Conservation (phyloP, 1,140 invertebrate species). For the Scaptodrosophila lebanonensis region DNA sequence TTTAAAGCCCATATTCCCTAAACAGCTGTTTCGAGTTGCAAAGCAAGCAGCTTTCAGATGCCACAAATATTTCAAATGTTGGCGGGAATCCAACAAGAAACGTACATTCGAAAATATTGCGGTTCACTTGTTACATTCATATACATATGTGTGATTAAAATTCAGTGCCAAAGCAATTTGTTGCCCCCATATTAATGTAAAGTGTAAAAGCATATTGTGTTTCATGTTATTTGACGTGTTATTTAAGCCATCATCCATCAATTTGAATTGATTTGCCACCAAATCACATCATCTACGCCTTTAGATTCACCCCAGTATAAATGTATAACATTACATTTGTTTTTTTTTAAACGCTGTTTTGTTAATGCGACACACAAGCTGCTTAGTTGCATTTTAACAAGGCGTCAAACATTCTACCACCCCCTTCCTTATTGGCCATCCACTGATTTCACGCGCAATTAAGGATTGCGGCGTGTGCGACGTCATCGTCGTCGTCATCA, state of each 20-base stretch:
- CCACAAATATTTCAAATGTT: no score
- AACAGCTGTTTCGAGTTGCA: no score
- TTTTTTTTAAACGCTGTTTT: not conserved
- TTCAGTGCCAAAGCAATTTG: constrained; percentile 5
- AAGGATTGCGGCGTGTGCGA: constrained; percentile 50
- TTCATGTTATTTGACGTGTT: constrained; percentile 33
- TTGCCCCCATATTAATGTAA: constrained; percentile 14
- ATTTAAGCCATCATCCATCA: constrained; percentile 53
- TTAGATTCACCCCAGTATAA: no score
- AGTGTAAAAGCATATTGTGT: constrained; percentile 6
- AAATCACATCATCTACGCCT: constrained; percentile 53
- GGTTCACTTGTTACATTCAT: no score
- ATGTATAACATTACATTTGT: constrained; percentile 12
- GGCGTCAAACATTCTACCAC: constrained; percentile 35
- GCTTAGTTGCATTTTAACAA: constrained; percentile 62
- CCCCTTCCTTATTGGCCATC: not conserved
- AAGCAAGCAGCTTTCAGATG: no score
- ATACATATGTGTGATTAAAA: no score
- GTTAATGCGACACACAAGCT: constrained; percentile 33
- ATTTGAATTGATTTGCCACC: constrained; percentile 28
- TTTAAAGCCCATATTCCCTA: no score
- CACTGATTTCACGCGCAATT: constrained; percentile 66
- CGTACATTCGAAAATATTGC: no score
- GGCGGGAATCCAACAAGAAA: no score
- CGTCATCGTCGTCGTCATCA: constrained; percentile 19